Conservation (phyloP, 1,140 invertebrate species). For the Diachasmimorpha longicaudata region DNA sequence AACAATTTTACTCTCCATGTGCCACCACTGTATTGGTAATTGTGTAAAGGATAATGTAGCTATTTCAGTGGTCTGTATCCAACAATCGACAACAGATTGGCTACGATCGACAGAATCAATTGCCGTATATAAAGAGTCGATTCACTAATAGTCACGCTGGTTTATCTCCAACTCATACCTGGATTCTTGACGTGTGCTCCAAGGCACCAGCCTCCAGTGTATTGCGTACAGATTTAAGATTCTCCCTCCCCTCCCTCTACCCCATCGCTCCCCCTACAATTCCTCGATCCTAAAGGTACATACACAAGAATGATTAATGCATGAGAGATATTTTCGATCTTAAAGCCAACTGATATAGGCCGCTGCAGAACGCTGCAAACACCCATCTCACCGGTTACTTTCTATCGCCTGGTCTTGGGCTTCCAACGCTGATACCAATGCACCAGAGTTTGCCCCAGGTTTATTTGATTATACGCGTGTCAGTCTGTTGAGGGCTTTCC, state of each 20-base stretch:
- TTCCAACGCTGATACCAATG: not conserved
- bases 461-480: constrained; percentile 46
- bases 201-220: not conserved
- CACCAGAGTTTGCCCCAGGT: constrained; percentile 27
- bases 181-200: not conserved
- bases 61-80: not conserved
- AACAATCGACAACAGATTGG: not conserved
- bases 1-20: too few species aligned
- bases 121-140: not conserved
- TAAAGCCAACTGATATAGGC: constrained; percentile 23
- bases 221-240: not conserved
- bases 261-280: too few species aligned
- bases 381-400: constrained; percentile 34
- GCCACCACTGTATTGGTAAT: not conserved
- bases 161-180: not conserved
- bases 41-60: not conserved
- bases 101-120: not conserved
- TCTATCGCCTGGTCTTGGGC: constrained; percentile 38
- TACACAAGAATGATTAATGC: constrained; percentile 48
- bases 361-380: not conserved
- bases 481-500: constrained; percentile 34
- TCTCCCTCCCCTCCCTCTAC: not conserved
- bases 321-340: constrained; percentile 46
- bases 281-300: not conserved
- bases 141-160: not conserved